Percentiles rank a stretch among this genome's conserved stretches.
These are phyloP conservation scores for Gastracanthus pulcherrimus DNA, from an alignment of 2,888 invertebrate species.

Conservation along the genomic window DNA sequence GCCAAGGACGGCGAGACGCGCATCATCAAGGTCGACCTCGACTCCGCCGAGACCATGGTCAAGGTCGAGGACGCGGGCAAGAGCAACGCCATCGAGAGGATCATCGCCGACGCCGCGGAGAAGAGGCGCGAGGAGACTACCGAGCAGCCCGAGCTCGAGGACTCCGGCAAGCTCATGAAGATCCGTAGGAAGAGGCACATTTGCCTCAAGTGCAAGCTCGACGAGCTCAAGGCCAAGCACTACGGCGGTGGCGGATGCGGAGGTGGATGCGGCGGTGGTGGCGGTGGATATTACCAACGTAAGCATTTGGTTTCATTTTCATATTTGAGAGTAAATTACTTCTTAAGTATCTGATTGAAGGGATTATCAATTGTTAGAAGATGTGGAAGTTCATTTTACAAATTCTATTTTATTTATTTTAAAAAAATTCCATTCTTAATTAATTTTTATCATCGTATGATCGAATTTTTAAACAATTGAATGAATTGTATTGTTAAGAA, in stretches of 20 bases:
- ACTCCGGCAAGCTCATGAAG: constrained; percentile 60
- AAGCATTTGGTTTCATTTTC: background rate
- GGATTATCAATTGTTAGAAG: background rate
- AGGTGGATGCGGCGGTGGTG: constrained; percentile 56
- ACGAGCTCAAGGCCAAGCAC: constrained; percentile 13
- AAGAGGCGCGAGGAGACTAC: constrained; percentile 31
- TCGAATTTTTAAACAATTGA: too few species aligned
- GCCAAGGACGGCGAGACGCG: constrained; percentile 65
- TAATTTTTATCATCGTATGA: background rate
- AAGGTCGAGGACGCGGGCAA: background rate
- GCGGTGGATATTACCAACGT: constrained; percentile 50
- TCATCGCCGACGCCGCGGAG: constrained; percentile 49
- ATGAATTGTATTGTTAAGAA: too few species aligned
- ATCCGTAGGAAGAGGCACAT: constrained; percentile 68
- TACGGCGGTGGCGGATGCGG: constrained; percentile 47
- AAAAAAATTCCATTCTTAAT: background rate
- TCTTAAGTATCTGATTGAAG: background rate
- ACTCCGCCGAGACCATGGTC: constrained; percentile 38
- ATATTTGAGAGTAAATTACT: too few species aligned
- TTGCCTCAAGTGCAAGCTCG: constrained; percentile 65
- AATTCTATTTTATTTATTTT: background rate
- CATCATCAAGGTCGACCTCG: constrained; percentile 67
- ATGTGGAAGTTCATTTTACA: background rate
- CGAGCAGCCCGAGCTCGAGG: constrained; percentile 38
- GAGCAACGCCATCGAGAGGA: constrained; percentile 4